Base-by-base conservation (phyloP, 2,888 invertebrate species). In the Hypsopygia costalis region DNA sequence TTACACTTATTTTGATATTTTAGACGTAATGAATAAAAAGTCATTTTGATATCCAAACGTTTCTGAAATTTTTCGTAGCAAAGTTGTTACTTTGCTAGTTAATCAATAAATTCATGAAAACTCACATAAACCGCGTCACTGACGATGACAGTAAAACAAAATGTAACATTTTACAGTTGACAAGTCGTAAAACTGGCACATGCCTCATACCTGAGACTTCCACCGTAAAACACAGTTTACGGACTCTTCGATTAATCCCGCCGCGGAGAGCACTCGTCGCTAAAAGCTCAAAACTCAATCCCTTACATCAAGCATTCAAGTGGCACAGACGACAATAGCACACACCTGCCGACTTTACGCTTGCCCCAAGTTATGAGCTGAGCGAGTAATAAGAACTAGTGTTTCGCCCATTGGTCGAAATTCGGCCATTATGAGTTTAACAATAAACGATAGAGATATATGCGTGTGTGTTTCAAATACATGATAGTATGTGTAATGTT, bases 271-370 rank as follows among this genome's bases (percentile, higher is more conserved):
- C 54, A 53, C 57, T 66, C 48, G 53, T 51, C 62, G 62, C 66
- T 78, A 72, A 79, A 74, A 81, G 82, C 81, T 73, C 69, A 76
- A 73, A 77, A 81, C 77, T 75, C 69, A 70, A 75, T 68, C 70
- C 72, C 69, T 61, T 64, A 67, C 81, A 81, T 82, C 81, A 81
- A 66, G 73, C 75, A 82, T 86, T 85, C 82, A 74, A 83, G 81
- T 74, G 72, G 70, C 66, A 69, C 58, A 58, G 58, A 69, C 72
- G 77, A 83, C 82, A 77, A 85, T 85, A 67, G 69, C 52, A 72
- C 70, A 73, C 87, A 87, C 87, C 87, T 87, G 87, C 64, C 73
- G 63, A 58, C 61, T 46, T 53, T 41, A 33, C 11, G 31, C 43
- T 25, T 40, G 71, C 50, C 38, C 2, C 55, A 67, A 67, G 57